Base-by-base conservation (phyloP, 2,113 vertebrate genomes). In the Hippopotamus amphibius region DNA sequence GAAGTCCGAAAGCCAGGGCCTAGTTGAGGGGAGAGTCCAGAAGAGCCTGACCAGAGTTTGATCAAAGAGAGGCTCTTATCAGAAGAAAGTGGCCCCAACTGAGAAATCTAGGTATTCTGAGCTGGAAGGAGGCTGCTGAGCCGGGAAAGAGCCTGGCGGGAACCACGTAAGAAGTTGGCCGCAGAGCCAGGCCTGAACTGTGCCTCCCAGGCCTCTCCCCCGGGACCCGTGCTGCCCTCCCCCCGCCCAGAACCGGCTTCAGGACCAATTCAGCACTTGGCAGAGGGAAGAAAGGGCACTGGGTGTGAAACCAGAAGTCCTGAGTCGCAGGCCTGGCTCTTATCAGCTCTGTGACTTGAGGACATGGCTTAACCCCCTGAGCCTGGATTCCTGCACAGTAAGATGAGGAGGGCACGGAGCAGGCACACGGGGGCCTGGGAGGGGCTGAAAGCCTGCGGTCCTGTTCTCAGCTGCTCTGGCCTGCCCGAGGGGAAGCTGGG, bases 391-490 rank as follows among this genome's bases (percentile, higher is more conserved):
- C 37, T 61, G 2, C 14, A 53, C 46, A 76, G 17, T 37, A 26
- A 69, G 33, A 22, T 3, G 17, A 82, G n/a, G 30, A 21, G 7
- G 12, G 53, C 19, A 26, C 1, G 0, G 55, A 41, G 61, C 22
- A n/a, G 69, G n/a, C 41, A 9, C 0, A 0, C 7, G 0, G 37
- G 69, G n/a, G 1, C 22, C 55, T 46, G 61, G 2, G 6, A 57
- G 24, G 11, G 57, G 26, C 4, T 0, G 0, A 3, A 12, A 6
- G 24, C 30, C 77, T 43, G 46, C 28, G 3, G 50, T 2, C 55
- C 86, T 22, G 11, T 43, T 71, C 13, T 65, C 3, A 7, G 74
- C 33, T 0, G 6, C 43, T 43, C 33, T 9, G 15, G 14, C n/a
- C 93, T 59, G 28, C 1, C 5, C 2, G 46, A 68, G 33, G n/a